Base-by-base conservation (phyloP, 2,888 invertebrate genomes). In the Liodrosophila aerea region DNA sequence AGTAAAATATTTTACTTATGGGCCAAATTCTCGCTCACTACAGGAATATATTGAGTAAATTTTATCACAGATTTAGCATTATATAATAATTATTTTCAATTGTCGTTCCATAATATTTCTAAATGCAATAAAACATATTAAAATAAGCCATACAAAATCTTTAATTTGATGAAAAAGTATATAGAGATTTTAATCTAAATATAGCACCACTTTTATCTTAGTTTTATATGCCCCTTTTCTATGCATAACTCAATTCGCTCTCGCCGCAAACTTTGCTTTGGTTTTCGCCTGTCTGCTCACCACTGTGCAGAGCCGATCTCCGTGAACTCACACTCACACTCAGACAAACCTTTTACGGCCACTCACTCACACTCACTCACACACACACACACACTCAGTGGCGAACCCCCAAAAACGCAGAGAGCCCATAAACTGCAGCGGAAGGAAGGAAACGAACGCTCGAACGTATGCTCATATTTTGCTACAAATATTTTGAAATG, bases 251-350 rank as follows among this genome's bases (percentile, higher is more conserved):
- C 16, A 41, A 18, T 37, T 60, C 31, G 33, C 9, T 1, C 43
- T 33, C 13, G 41, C 36, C 41, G 13, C 22, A 30, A 3, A 16
- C 3, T 34, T 12, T 12, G 22, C 3, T 5, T 22, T 2, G 22
- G 1, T 2, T 18, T 16, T 18, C 7, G 11, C 5, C 18, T 11
- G 2, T 18, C 5, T 5, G 39, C 8, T 9, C 7, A 41, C 81
- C 85, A 87, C 86, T 73, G 87, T 87, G 65, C 67, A 37, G 39
- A 49, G 63, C n/a, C 40, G 84, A 85, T 85, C 83, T 69, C 69
- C 68, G 67, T 76, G 61, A 71, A 73, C 49, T 53, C 52, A 54
- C 64, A 67, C n/a, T n/a, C 67, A 52, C 56, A 67, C 4, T 13
- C 43, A 66, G 62, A 60, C 76, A 71, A 66, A 70, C 70, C 70